Evolutionary conservation across 2,113 vertebrate genomes (phyloP).

Genomic region (Girardinichthys multiradiatus): DNA sequence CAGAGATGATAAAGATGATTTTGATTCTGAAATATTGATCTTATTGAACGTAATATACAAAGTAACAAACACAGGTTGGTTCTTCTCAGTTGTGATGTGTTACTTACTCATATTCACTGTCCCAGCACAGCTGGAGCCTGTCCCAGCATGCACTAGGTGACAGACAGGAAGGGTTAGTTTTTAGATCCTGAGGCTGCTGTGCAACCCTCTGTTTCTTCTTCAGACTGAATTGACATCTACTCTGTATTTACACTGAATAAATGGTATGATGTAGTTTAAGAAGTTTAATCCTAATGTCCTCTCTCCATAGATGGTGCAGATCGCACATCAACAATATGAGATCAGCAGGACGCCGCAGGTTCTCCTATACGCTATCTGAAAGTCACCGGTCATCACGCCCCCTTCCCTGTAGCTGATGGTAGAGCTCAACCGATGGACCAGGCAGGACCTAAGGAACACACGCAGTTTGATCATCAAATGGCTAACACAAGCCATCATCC

Average conservation of each 20-base stretch:
- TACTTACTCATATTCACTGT: not conserved
- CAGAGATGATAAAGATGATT: no score
- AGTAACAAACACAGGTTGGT: not conserved
- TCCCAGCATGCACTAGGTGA: constrained; percentile 17
- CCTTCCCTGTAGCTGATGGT: constrained; percentile 61
- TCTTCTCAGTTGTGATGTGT: not conserved
- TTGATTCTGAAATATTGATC: no score
- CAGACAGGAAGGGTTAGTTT: not conserved
- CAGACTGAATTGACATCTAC: not conserved
- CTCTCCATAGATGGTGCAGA: constrained; percentile 86
- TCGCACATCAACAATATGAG: constrained; percentile 94
- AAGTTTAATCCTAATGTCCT: not conserved
- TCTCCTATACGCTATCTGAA: constrained; percentile 68
- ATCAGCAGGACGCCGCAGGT: constrained; percentile 76
- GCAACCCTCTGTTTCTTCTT: not conserved
- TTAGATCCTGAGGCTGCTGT: not conserved
- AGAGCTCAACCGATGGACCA: constrained; percentile 65
- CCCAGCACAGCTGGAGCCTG: not conserved
- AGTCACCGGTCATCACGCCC: constrained; percentile 55
- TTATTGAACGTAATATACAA: no score
- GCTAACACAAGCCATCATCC: constrained; percentile 52
- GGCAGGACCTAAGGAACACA: constrained; percentile 53
- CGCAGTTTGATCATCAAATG: constrained; percentile 43
- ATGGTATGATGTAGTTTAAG: not conserved
- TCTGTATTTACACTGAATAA: not conserved